Conservation (phyloP, 2,797 vertebrate genomes). For the Allobates femoralis region DNA sequence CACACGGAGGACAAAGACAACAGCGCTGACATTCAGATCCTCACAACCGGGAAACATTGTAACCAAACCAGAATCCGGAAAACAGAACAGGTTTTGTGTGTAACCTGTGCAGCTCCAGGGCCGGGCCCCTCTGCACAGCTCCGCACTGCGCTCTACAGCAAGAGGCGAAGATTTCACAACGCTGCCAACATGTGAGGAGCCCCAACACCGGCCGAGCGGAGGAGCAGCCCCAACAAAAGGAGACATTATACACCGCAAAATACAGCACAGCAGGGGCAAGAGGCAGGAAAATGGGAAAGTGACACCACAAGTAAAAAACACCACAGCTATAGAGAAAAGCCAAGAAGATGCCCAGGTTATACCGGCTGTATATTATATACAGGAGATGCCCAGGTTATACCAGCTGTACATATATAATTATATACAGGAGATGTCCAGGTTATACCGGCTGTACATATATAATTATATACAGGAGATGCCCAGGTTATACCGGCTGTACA, state of each 20-base stretch:
- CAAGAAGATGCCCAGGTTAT: neutral
- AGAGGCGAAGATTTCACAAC: neutral
- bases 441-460: too few species aligned
- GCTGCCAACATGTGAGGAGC: neutral
- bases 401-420: neutral
- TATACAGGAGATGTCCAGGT: too few species aligned
- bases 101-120: neutral
- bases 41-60: conserved; percentile 25
- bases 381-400: neutral
- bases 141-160: neutral
- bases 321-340: too few species aligned
- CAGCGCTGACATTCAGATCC: conserved; percentile 32
- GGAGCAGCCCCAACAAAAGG: neutral
- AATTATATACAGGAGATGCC: too few species aligned
- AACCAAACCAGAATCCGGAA: conserved; percentile 9
- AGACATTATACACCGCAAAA: neutral
- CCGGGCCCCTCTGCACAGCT: neutral
- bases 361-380: too few species aligned
- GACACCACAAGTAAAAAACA: too few species aligned
- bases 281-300: too few species aligned
- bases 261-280: neutral
- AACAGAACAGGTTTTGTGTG: conserved; percentile 41
- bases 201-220: neutral
- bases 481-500: too few species aligned
- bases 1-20: neutral